A percentile compares a stretch with the other conserved stretches of the same genome.
Conservation (phyloP, 2,888 invertebrate species). For the Napeogenes inachia region DNA sequence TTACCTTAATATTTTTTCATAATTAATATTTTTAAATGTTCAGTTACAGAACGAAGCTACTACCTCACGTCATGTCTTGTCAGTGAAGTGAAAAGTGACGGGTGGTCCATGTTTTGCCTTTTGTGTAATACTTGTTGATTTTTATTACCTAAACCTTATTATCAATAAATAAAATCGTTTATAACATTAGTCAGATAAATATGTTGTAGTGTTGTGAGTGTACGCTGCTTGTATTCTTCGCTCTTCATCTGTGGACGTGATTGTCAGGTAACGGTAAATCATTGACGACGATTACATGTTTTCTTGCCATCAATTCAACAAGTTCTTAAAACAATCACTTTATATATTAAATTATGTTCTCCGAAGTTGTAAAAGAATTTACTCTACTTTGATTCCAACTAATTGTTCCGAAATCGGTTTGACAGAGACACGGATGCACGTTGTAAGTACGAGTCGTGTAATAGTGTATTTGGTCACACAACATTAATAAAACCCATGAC, state of each 20-base stretch:
- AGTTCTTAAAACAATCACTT: neutral
- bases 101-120: slow-evolving; percentile 62
- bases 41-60: slow-evolving; percentile 33
- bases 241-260: slow-evolving; percentile 44
- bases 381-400: neutral
- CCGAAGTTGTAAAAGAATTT: slow-evolving; percentile 1
- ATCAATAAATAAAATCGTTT: slow-evolving; percentile 49
- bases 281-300: slow-evolving; percentile 51
- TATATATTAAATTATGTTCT: neutral
- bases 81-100: slow-evolving; percentile 62
- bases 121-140: slow-evolving; percentile 72
- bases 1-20: neutral
- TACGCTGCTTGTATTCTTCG: slow-evolving; percentile 39
- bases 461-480: slow-evolving; percentile 22
- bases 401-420: neutral
- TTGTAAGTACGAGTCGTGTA: slow-evolving; percentile 8
- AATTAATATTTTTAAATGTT: neutral
- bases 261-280: slow-evolving; percentile 74
- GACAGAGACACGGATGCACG: slow-evolving; percentile 26
- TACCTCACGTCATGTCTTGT: slow-evolving; percentile 33
- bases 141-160: slow-evolving; percentile 53
- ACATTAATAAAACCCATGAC: slow-evolving; percentile 22
- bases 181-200: slow-evolving; percentile 41
- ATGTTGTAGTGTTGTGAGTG: slow-evolving; percentile 56
- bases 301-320: slow-evolving; percentile 7